These are phyloP conservation scores for Ruditapes philippinarum DNA, from an alignment of 1,140 invertebrate genomes.

Conservation along the genomic window DNA sequence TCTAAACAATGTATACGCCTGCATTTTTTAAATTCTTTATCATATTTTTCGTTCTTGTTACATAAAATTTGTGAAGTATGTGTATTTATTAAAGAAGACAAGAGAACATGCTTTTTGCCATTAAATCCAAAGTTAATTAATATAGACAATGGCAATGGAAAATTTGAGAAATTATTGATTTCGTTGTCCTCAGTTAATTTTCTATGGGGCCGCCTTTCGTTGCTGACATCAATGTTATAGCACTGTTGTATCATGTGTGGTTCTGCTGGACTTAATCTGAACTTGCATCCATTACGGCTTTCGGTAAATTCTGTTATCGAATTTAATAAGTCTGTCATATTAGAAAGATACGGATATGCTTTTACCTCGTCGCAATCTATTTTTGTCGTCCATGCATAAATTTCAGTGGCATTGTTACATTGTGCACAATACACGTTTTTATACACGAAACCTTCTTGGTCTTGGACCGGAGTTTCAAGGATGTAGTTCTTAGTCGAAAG, in stretches of 20 bases:
- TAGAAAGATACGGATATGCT: conserved; percentile 33
- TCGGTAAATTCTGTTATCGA: conserved; percentile 41
- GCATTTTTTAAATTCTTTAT: conserved; percentile 83
- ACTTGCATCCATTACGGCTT: not conserved
- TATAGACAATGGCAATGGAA: conserved; percentile 86
- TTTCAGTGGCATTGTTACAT: conserved; percentile 87
- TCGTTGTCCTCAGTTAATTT: not conserved
- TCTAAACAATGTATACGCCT: conserved; percentile 65
- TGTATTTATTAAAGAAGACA: conserved; percentile 73
- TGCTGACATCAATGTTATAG: conserved; percentile 11
- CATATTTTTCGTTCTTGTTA: conserved; percentile 77
- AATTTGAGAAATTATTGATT: conserved; percentile 28
- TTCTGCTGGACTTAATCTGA: conserved; percentile 9
- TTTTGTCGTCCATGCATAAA: conserved; percentile 82
- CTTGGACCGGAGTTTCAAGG: conserved; percentile 83
- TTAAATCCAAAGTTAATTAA: conserved; percentile 87
- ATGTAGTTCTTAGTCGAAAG: conserved; percentile 63
- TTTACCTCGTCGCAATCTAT: conserved; percentile 78
- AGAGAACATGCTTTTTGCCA: conserved; percentile 86
- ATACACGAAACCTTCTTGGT: conserved; percentile 87
- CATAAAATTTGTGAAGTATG: conserved; percentile 42
- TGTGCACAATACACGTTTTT: conserved; percentile 89
- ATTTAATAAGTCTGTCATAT: conserved; percentile 40
- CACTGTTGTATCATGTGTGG: conserved; percentile 53
- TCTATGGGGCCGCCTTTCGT: not conserved